Conservation (phyloP, 2,113 vertebrate genomes). For the Tauraco erythrolophus region DNA sequence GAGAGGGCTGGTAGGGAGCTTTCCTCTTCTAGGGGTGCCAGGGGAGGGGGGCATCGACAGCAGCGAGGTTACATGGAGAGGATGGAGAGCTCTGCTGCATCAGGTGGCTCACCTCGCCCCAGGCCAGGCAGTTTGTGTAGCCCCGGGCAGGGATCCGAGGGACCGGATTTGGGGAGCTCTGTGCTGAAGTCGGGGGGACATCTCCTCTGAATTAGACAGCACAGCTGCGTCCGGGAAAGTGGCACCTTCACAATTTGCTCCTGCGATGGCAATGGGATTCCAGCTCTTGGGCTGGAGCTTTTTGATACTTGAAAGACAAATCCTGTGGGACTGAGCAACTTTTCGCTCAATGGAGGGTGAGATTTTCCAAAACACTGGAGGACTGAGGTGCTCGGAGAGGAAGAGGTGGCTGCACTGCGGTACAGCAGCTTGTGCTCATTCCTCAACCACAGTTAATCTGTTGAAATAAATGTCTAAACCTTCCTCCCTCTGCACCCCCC, state of each 20-base stretch:
- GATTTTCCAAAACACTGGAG: not conserved
- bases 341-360: not conserved
- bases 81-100: not conserved
- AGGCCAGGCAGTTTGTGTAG: fast-evolving
- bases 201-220: fast-evolving
- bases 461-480: not conserved
- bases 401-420: fast-evolving
- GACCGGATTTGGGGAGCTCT: not conserved
- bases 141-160: not conserved
- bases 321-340: not conserved
- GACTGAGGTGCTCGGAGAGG: not conserved
- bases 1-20: no score
- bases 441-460: not conserved
- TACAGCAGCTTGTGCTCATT: not conserved
- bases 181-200: not conserved
- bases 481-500: no score
- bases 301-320: not conserved
- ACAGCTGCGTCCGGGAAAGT: fast-evolving
- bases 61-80: not conserved
- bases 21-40: not conserved
- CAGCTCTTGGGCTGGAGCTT: not conserved
- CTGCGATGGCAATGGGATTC: not conserved
- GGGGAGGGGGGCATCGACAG: not conserved
- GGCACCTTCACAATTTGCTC: not conserved
- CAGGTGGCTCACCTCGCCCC: not conserved